Percentiles rank a stretch among this genome's conserved stretches.
Evolutionary conservation across 2,113 vertebrate species (phyloP).

Genomic region (Craseonycteris thonglongyai): DNA sequence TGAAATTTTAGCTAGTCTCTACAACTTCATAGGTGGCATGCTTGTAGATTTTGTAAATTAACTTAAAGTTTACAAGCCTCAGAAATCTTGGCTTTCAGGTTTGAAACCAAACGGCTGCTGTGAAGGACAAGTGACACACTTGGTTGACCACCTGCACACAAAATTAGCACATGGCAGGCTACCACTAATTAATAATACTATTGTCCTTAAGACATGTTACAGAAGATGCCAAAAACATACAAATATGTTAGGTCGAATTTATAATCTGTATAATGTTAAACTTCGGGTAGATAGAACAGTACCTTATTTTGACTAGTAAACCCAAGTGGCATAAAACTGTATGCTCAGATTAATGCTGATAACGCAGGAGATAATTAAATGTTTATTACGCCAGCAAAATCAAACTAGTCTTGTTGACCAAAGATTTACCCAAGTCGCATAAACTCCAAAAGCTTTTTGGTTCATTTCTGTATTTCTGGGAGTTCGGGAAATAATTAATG

Average conservation of each 20-base stretch:
- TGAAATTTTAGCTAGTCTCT: too few relatives aligned
- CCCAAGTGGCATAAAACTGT: background rate
- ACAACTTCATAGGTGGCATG: too few relatives aligned
- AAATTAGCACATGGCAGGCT: too few relatives aligned
- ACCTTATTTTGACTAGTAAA: background rate
- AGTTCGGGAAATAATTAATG: background rate
- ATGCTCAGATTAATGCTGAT: background rate
- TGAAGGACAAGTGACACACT: too few relatives aligned
- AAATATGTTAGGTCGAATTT: background rate
- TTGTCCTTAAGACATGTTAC: too few relatives aligned
- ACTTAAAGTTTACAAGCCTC: too few relatives aligned
- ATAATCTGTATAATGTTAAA: background rate
- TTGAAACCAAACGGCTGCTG: too few relatives aligned
- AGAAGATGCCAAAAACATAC: too few relatives aligned
- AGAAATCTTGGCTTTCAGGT: too few relatives aligned
- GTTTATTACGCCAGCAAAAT: background rate
- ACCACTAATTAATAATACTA: too few relatives aligned
- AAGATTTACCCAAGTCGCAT: background rate
- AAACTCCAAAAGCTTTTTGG: background rate
- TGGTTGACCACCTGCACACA: too few relatives aligned
- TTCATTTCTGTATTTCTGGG: background rate
- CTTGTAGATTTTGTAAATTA: too few relatives aligned
- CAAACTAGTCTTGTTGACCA: background rate
- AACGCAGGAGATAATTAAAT: background rate
- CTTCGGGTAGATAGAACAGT: rapidly evolving